Percentiles rank a stretch among this genome's conserved stretches.
Conservation (phyloP, 2,797 vertebrate genomes). For the Tarsius wallacei region DNA sequence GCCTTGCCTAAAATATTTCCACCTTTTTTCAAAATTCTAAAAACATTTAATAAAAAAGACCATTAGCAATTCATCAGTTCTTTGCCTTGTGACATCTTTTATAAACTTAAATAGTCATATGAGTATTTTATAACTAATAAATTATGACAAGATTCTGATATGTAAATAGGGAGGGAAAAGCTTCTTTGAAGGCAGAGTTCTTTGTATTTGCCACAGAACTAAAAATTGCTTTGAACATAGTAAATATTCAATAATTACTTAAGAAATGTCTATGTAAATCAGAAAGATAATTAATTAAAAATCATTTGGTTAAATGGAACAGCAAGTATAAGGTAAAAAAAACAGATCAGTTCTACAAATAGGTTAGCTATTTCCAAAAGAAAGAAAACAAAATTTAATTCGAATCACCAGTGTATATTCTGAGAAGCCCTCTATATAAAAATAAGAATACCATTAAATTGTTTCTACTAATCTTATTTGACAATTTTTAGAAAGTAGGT, state of each 20-base stretch:
- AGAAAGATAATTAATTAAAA: conserved; percentile 26
- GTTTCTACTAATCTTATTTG: conserved; percentile 4
- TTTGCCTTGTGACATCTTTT: not conserved
- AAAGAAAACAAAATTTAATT: conserved; percentile 58
- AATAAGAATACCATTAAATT: conserved; percentile 57
- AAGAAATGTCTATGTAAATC: conserved; percentile 41
- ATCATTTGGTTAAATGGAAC: not conserved
- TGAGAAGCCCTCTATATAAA: not conserved
- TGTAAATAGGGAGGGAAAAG: not conserved
- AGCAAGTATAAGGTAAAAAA: conserved; percentile 1
- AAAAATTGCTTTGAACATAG: conserved; percentile 22
- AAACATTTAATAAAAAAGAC: conserved; percentile 28
- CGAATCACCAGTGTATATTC: conserved; percentile 20
- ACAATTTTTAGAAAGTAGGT: conserved; percentile 56
- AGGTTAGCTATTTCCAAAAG: not conserved
- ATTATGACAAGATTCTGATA: not conserved
- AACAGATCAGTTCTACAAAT: conserved; percentile 35
- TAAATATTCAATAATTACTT: conserved; percentile 18
- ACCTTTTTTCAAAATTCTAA: conserved; percentile 36
- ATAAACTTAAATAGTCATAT: conserved; percentile 57
- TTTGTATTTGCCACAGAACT: conserved; percentile 1
- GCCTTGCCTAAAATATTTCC: conserved; percentile 17
- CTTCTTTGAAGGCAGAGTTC: conserved; percentile 30
- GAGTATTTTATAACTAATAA: conserved; percentile 26
- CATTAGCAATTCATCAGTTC: not conserved